Percentiles rank a stretch among this genome's conserved stretches.
Conservation (phyloP, 2,888 invertebrate species). For the Tenthredo notha region DNA sequence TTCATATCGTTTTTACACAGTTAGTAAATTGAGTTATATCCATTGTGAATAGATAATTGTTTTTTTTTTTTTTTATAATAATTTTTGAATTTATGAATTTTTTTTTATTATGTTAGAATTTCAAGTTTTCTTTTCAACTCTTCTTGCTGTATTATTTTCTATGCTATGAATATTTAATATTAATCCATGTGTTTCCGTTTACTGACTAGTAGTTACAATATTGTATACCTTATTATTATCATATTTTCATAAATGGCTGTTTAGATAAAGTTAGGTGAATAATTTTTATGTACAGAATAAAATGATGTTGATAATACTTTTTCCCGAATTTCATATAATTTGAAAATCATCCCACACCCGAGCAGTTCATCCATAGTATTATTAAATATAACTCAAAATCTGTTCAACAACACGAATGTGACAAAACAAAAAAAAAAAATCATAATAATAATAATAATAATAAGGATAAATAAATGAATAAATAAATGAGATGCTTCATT, state of each 20-base stretch:
- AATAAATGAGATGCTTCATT: neutral
- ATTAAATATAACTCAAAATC: neutral
- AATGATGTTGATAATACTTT: neutral
- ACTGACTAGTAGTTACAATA: slow-evolving; percentile 61
- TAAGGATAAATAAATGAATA: neutral
- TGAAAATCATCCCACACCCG: neutral
- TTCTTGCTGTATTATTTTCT: slow-evolving; percentile 5
- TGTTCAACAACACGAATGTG: neutral
- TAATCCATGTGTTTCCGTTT: slow-evolving; percentile 59
- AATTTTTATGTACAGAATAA: slow-evolving; percentile 22
- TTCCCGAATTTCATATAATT: neutral
- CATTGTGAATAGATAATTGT: neutral
- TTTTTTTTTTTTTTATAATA: neutral
- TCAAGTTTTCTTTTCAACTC: neutral
- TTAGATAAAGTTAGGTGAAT: slow-evolving; percentile 18
- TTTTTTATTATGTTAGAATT: slow-evolving; percentile 33
- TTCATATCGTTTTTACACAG: slow-evolving; percentile 17
- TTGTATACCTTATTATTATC: slow-evolving; percentile 63
- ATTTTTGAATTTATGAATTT: slow-evolving; percentile 1
- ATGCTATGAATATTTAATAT: slow-evolving; percentile 57
- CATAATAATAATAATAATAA: too few species aligned
- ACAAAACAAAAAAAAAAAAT: too few species aligned
- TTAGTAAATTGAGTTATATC: slow-evolving; percentile 31
- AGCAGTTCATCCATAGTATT: neutral
- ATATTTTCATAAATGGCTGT: slow-evolving; percentile 51